These are phyloP conservation scores for Galaxias olidus DNA, from an alignment of 2,797 vertebrate genomes.

Conservation along the genomic window DNA sequence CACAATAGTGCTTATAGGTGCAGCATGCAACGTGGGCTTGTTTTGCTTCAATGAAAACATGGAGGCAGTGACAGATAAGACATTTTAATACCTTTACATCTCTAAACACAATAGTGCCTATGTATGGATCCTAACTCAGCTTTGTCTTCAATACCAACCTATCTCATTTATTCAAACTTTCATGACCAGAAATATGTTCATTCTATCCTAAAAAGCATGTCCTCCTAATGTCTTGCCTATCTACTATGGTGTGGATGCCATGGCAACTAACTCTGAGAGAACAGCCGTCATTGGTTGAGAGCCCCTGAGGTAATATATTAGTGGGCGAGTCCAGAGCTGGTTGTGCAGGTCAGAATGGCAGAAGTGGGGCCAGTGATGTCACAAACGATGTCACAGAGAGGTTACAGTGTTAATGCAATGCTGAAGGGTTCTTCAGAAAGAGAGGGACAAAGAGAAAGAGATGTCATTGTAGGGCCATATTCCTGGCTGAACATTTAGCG, in stretches of 20 bases:
- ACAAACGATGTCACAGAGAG: constrained; percentile 20
- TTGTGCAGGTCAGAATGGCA: constrained; percentile 27
- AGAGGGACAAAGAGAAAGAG: neutral
- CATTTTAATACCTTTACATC: too few relatives aligned
- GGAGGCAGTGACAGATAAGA: too few relatives aligned
- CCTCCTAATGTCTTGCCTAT: neutral
- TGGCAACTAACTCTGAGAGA: constrained; percentile 22
- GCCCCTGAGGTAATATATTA: constrained; percentile 1
- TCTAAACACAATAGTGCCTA: too few relatives aligned
- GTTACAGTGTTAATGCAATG: neutral
- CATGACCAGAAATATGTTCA: neutral
- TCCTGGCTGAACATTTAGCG: too few relatives aligned
- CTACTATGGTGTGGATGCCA: constrained; percentile 9
- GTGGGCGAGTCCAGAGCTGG: constrained; percentile 38
- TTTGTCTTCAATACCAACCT: too few relatives aligned
- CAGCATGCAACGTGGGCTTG: too few relatives aligned
- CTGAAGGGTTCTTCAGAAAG: constrained; percentile 22
- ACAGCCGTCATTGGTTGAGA: constrained; percentile 19
- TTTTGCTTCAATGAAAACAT: too few relatives aligned
- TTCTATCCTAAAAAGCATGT: neutral
- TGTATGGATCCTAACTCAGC: too few relatives aligned
- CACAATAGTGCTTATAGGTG: too few relatives aligned
- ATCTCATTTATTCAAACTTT: too few relatives aligned
- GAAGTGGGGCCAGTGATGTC: constrained; percentile 11
- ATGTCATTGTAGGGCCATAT: neutral